Percentiles rank a stretch among this genome's conserved stretches.
Conservation (phyloP, 1,140 invertebrate genomes). For the Hyphantria cunea region DNA sequence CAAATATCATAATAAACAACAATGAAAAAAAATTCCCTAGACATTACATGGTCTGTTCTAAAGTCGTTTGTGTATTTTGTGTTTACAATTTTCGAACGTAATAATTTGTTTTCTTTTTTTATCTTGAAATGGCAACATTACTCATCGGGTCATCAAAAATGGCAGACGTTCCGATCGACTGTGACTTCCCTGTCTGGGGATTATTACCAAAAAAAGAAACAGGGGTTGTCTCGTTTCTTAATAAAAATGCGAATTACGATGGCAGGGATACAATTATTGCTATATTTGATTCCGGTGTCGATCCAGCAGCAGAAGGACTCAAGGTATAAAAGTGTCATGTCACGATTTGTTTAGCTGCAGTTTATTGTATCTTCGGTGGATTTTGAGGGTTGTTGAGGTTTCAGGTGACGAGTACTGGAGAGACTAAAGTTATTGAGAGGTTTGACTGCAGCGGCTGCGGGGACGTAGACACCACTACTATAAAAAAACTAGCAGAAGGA, state of each 20-base stretch:
- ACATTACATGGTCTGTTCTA: no score
- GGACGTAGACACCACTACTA: slow-evolving; percentile 86
- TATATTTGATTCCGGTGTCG: slow-evolving; percentile 98
- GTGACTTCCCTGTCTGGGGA: slow-evolving; percentile 90
- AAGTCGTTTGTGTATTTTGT: no score
- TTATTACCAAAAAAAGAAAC: slow-evolving; percentile 98
- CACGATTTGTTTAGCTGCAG: slow-evolving; percentile 64
- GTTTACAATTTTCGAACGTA: no score
- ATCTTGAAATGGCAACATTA: slow-evolving; percentile 37
- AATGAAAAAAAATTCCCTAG: no score
- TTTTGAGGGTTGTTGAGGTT: slow-evolving; percentile 45
- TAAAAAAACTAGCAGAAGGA: slow-evolving; percentile 83
- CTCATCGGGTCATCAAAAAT: slow-evolving; percentile 77
- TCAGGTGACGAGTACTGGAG: slow-evolving; percentile 93
- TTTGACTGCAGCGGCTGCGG: slow-evolving; percentile 97
- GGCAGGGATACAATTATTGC: slow-evolving; percentile 95
- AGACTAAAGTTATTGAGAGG: slow-evolving; percentile 96
- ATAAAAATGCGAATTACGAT: slow-evolving; percentile 96
- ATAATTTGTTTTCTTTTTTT: no score
- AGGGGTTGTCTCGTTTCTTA: slow-evolving; percentile 92
- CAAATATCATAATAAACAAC: no score
- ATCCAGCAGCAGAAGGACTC: slow-evolving; percentile 96
- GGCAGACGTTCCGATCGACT: slow-evolving; percentile 85
- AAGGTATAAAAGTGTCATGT: slow-evolving; percentile 87
- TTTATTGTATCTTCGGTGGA: slow-evolving; percentile 50